Percentiles rank a stretch among this genome's conserved stretches.
These are phyloP conservation scores for Brachypterus glaber DNA, from an alignment of 2,888 invertebrate species.

Conservation along the genomic window DNA sequence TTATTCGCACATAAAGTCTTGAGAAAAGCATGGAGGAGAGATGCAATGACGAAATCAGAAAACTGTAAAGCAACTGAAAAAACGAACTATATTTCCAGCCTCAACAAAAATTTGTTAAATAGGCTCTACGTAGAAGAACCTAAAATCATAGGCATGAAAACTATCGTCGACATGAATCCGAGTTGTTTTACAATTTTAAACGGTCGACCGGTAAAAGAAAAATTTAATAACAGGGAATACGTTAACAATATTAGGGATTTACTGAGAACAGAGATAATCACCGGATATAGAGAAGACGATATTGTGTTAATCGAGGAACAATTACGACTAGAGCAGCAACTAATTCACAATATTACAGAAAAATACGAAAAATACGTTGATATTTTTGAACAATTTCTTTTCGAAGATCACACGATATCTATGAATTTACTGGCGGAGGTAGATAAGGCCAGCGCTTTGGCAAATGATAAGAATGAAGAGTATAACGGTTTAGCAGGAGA, in stretches of 20 bases:
- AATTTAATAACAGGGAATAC: constrained; percentile 51
- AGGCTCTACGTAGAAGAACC: constrained; percentile 47
- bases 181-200: constrained; percentile 54
- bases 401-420: constrained; percentile 51
- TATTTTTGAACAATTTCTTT: constrained; percentile 52
- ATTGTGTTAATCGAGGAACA: constrained; percentile 47
- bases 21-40: constrained; percentile 35
- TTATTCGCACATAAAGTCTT: constrained; percentile 40
- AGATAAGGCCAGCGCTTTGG: constrained; percentile 40
- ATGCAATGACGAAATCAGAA: constrained; percentile 29
- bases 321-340: constrained; percentile 44
- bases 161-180: constrained; percentile 56
- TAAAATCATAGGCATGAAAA: constrained; percentile 42
- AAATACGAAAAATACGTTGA: constrained; percentile 46
- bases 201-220: constrained; percentile 50
- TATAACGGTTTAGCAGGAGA: constrained; percentile 41
- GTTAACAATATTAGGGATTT: constrained; percentile 40
- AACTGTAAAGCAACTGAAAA: constrained; percentile 31
- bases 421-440: constrained; percentile 47
- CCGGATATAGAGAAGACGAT: constrained; percentile 37
- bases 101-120: constrained; percentile 45
- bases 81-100: constrained; percentile 33
- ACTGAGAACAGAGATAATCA: constrained; percentile 39
- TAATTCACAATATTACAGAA: constrained; percentile 42
- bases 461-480: constrained; percentile 41